These are phyloP conservation scores for human (Homo sapiens) DNA, from an alignment of 2,113 vertebrate species.

Conservation along the genomic window DNA sequence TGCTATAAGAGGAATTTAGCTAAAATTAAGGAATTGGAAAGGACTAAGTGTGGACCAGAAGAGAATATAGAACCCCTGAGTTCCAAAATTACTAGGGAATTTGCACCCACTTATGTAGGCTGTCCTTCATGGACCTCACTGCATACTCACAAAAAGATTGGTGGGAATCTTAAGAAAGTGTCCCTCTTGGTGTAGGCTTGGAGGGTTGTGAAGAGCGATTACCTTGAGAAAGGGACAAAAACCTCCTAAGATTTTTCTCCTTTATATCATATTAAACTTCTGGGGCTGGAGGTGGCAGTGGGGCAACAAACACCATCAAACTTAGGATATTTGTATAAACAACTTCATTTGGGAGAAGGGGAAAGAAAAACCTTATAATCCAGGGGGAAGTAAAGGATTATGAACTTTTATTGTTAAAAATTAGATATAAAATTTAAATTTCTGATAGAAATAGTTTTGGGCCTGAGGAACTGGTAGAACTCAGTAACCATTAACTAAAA, in stretches of 20 bases:
- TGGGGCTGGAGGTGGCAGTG: neutral
- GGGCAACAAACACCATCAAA: neutral
- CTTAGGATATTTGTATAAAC: neutral
- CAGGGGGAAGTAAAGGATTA: neutral
- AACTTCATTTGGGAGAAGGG: neutral
- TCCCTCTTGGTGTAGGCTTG: neutral
- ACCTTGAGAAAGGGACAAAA: neutral
- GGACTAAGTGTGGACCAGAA: neutral
- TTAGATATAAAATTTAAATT: neutral
- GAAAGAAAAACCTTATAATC: neutral
- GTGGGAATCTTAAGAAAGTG: neutral
- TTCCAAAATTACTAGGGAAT: neutral
- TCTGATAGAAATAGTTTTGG: neutral
- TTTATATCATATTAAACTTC: neutral
- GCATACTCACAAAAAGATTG: neutral
- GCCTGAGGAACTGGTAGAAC: neutral
- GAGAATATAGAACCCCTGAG: neutral
- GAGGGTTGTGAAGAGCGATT: neutral
- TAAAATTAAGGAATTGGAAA: neutral
- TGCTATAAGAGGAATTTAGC: neutral
- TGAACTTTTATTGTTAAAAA: neutral
- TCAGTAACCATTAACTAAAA: neutral
- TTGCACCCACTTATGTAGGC: neutral
- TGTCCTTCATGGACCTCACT: neutral
- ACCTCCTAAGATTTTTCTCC: neutral